Evolutionary conservation across 2,888 invertebrate species (phyloP).

Genomic region (Hofmannophila pseudospretella): DNA sequence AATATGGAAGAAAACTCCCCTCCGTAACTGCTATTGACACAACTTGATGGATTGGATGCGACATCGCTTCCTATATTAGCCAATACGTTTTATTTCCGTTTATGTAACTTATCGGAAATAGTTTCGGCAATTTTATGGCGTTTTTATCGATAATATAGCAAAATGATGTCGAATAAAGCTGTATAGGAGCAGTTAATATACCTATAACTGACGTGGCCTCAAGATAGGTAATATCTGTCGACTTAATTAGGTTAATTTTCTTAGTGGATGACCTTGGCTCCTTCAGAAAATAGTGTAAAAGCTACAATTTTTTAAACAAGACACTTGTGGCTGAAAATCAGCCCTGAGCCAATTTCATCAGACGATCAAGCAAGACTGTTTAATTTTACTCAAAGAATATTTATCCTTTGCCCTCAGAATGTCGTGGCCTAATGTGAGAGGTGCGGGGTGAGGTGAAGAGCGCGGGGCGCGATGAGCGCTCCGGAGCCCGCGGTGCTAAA

Average conservation of each 20-base stretch:
- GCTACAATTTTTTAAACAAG: too few species aligned
- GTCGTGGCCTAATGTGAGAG: conserved; percentile 38
- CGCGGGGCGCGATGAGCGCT: conserved; percentile 61
- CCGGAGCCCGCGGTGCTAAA: conserved; percentile 72
- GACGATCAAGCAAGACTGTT: neutral
- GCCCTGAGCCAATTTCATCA: neutral
- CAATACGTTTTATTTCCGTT: too few species aligned
- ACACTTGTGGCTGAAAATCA: neutral
- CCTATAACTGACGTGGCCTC: too few species aligned
- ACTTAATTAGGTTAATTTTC: too few species aligned
- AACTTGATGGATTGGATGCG: neutral
- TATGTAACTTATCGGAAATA: too few species aligned
- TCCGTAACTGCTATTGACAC: conserved; percentile 2
- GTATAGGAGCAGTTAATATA: too few species aligned
- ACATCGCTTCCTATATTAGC: neutral
- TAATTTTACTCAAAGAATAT: neutral
- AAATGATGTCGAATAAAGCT: too few species aligned
- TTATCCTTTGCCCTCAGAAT: conserved; percentile 39
- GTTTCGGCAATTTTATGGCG: too few species aligned
- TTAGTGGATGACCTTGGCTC: too few species aligned
- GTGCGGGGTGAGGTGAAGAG: conserved; percentile 46
- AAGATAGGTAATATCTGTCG: too few species aligned
- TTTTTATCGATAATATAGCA: too few species aligned
- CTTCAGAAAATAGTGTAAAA: too few species aligned
- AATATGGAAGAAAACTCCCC: conserved; percentile 1